Conservation (phyloP, 2,797 vertebrate species). For the Pangasius sanitwongsei region DNA sequence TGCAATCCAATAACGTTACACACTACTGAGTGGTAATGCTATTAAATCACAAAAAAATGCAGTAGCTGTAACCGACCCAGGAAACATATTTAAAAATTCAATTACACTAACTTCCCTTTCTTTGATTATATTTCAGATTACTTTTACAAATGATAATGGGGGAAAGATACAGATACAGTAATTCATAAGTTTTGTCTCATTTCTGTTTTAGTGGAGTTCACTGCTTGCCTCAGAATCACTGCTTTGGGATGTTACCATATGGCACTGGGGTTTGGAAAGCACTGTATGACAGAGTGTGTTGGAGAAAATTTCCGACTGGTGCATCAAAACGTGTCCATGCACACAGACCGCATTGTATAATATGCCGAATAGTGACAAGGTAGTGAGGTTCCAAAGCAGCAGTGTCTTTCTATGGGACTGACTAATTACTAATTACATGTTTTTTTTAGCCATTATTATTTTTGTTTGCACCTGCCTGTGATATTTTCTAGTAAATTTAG, state of each 20-base stretch:
- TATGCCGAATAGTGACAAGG: not conserved
- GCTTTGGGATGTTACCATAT: slow-evolving; percentile 36
- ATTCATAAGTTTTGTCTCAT: slow-evolving; percentile 1
- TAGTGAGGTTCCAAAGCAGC: not conserved
- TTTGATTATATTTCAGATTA: slow-evolving; percentile 26
- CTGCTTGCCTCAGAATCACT: not conserved
- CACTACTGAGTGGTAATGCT: slow-evolving; percentile 14
- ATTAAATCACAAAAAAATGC: slow-evolving; percentile 18
- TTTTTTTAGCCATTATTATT: not conserved
- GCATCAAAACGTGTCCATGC: not conserved
- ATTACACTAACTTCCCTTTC: slow-evolving; percentile 28
- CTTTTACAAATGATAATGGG: not conserved
- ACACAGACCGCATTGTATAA: not conserved
- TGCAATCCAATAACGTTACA: slow-evolving; percentile 20
- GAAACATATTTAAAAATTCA: slow-evolving; percentile 27
- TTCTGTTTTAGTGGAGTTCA: not conserved
- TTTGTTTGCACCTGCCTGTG: not conserved
- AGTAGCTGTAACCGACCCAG: not conserved
- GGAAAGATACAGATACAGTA: not conserved
- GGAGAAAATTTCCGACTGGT: slow-evolving; percentile 23
- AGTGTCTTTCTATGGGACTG: not conserved
- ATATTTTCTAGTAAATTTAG: not conserved
- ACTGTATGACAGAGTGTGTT: slow-evolving; percentile 19
- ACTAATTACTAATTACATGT: not conserved
- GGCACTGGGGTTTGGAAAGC: slow-evolving; percentile 19